Percentiles rank a stretch among this genome's conserved stretches.
Conservation (phyloP, 2,113 vertebrate species). For the Brienomyrus longianalis region DNA sequence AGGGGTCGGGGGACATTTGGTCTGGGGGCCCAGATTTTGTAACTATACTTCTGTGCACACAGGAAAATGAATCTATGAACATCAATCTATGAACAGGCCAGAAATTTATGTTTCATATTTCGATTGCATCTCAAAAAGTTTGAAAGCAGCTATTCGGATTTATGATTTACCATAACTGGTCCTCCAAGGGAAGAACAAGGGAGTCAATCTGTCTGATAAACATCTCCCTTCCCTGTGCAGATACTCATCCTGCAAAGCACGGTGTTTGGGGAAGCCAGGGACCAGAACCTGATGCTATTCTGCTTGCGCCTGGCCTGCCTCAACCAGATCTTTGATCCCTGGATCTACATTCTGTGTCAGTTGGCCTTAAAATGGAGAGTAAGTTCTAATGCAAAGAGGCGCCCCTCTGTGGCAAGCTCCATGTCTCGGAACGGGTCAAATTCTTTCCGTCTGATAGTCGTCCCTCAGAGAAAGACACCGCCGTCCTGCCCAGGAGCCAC, state of each 20-base stretch:
- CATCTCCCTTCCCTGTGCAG: constrained; percentile 49
- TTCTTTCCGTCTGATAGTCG: background rate
- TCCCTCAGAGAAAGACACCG: background rate
- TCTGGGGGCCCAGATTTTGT: background rate
- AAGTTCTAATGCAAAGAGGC: background rate
- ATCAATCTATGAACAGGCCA: background rate
- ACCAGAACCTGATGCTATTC: constrained; percentile 57
- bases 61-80: background rate
- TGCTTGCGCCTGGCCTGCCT: constrained; percentile 78
- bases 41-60: background rate
- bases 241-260: constrained; percentile 63
- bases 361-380: constrained; percentile 57
- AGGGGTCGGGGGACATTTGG: background rate
- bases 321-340: constrained; percentile 94
- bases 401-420: background rate
- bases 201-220: background rate
- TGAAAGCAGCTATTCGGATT: background rate
- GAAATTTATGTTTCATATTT: background rate
- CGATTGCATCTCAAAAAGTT: background rate
- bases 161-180: background rate
- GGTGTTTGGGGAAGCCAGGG: constrained; percentile 37
- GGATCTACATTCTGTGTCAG: constrained; percentile 89
- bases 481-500: background rate
- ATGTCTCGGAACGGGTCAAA: background rate
- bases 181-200: background rate